Percentiles rank a stretch among this genome's conserved stretches.
phyloP scores from a whole-genome alignment of 2,113 vertebrate species.

The Perccottus glenii region DNA sequence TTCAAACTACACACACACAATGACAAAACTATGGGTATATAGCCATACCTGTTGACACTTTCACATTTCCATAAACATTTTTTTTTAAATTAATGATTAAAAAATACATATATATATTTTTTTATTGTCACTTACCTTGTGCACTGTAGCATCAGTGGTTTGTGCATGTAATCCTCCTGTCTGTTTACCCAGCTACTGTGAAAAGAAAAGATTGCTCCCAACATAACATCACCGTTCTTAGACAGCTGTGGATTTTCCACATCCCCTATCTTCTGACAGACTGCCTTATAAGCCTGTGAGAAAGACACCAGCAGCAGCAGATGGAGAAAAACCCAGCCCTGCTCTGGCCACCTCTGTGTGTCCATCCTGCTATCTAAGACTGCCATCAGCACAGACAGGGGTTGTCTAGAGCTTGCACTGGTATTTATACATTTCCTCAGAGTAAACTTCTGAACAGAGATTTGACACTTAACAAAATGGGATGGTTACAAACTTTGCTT shows the following conservation, averaged over 20 bases:
- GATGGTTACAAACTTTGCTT: constrained; percentile 12
- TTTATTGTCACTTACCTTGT: constrained; percentile 12
- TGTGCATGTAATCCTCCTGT: constrained; percentile 43
- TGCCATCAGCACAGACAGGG: constrained; percentile 49
- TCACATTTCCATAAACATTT: no score
- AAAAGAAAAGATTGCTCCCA: constrained; percentile 74
- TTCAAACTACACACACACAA: constrained; percentile 64
- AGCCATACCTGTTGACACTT: background rate
- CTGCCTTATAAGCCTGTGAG: constrained; percentile 34
- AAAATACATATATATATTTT: no score
- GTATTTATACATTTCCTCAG: constrained; percentile 24
- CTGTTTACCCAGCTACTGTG: constrained; percentile 65
- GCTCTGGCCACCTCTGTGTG: constrained; percentile 41
- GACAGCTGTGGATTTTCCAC: constrained; percentile 47
- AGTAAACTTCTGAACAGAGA: background rate
- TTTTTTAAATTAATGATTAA: background rate
- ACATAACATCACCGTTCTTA: constrained; percentile 67
- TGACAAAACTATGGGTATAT: background rate
- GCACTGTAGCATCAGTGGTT: constrained; percentile 65
- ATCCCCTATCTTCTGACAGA: constrained; percentile 58
- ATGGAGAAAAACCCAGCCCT: constrained; percentile 53
- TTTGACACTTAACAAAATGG: background rate
- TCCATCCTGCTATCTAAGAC: constrained; percentile 28
- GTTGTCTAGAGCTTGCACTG: constrained; percentile 28
- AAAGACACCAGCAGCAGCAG: constrained; percentile 47